Evolutionary conservation across 2,113 vertebrate genomes (phyloP).

Genomic region (Semnornis frantzii): DNA sequence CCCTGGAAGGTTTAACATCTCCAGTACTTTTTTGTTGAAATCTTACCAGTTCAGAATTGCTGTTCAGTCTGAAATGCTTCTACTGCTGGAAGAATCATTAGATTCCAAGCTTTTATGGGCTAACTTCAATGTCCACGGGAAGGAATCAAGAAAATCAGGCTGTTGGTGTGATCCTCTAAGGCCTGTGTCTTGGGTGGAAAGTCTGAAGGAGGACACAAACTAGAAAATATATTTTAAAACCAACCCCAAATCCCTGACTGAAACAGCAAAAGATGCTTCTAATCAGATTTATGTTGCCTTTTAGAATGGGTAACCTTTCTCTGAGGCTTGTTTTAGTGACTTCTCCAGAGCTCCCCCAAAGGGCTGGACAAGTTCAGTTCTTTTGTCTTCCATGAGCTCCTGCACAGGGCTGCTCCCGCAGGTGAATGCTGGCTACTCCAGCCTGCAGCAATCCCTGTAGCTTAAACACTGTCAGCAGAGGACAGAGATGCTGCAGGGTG

Average conservation of each 20-base stretch:
- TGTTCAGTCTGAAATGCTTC: background rate
- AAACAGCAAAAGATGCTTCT: background rate
- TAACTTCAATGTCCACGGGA: background rate
- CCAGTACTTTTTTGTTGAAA: background rate
- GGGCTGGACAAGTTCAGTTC: background rate
- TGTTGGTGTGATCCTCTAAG: background rate
- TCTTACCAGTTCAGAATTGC: background rate
- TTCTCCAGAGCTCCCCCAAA: background rate
- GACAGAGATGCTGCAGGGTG: accelerated
- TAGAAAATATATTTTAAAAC: background rate
- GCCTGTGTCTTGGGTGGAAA: background rate
- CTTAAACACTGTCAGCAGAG: background rate
- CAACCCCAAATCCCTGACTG: background rate
- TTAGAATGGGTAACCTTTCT: background rate
- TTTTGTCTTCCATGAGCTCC: background rate
- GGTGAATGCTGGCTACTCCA: background rate
- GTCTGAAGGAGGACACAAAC: background rate
- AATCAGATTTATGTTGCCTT: background rate
- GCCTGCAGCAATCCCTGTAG: background rate
- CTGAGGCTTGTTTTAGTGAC: background rate
- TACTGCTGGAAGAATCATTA: background rate
- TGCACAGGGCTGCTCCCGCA: background rate
- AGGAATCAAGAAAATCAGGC: background rate
- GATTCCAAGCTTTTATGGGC: background rate
- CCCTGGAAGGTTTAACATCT: background rate